A percentile compares a stretch with the other conserved stretches of the same genome.
Evolutionary conservation across 2,113 vertebrate species (phyloP).

Genomic region (Calcarius ornatus): DNA sequence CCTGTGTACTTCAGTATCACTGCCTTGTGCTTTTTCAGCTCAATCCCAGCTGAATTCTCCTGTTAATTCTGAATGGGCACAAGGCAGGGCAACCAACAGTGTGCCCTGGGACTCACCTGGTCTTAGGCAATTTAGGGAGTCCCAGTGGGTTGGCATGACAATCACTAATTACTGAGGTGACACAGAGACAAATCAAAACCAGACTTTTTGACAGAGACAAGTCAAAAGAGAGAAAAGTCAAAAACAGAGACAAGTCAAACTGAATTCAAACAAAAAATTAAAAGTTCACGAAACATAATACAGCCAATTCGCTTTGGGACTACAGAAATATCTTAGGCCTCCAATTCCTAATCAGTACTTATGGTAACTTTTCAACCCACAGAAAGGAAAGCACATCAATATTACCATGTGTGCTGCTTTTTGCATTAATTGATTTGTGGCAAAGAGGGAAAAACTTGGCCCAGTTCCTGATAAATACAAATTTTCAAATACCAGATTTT

Average conservation of each 20-base stretch:
- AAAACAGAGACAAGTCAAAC: not conserved
- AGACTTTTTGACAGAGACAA: not conserved
- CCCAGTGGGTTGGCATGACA: not conserved
- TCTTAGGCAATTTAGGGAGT: not conserved
- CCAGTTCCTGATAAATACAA: not conserved
- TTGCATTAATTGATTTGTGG: not conserved
- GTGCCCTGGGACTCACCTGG: not conserved
- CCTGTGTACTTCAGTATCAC: not conserved
- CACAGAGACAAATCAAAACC: not conserved
- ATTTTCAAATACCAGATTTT: not conserved
- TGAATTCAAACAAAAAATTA: not conserved
- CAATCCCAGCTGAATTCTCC: not conserved
- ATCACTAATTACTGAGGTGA: not conserved
- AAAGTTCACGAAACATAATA: not conserved
- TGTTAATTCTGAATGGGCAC: not conserved
- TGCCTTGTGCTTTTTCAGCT: not conserved
- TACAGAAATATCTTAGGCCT: not conserved
- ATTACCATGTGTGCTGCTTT: not conserved
- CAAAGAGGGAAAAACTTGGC: not conserved
- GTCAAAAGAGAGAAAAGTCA: not conserved
- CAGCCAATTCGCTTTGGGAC: not conserved
- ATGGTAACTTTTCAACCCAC: not conserved
- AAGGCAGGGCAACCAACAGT: not conserved
- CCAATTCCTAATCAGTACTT: not conserved
- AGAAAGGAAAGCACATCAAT: not conserved